Evolutionary conservation across 2,888 invertebrate genomes (phyloP).

Genomic region (Elmis aenea): DNA sequence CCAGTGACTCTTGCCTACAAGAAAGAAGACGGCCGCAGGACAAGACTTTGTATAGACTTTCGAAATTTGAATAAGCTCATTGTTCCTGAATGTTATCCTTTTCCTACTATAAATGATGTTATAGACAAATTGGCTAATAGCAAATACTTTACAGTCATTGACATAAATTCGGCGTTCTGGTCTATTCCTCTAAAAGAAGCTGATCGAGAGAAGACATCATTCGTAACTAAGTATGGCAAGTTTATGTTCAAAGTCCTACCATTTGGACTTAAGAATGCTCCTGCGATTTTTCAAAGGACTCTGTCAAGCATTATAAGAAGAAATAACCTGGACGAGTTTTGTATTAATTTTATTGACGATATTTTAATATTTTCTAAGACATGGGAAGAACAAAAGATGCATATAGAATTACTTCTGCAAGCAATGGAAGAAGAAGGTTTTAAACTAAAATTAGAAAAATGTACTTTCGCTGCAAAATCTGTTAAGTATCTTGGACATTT

Average conservation of each 20-base stretch:
- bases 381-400: background rate
- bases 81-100: conserved; percentile 1
- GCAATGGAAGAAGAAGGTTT: conserved; percentile 8
- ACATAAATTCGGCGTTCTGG: conserved; percentile 3
- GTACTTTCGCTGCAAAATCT: conserved; percentile 9
- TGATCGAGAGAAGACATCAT: conserved; percentile 1
- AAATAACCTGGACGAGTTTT: background rate
- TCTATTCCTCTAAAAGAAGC: background rate
- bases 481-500: conserved; percentile 13
- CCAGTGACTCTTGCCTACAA: conserved; percentile 3
- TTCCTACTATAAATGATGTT: background rate
- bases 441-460: conserved; percentile 13
- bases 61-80: conserved; percentile 3
- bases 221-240: background rate
- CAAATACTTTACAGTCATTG: conserved; percentile 3
- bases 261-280: conserved; percentile 1
- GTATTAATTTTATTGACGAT: conserved; percentile 2
- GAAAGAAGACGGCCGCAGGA: background rate
- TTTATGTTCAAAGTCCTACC: background rate
- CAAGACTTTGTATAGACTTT: conserved; percentile 2
- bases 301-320: conserved; percentile 2
- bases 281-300: background rate
- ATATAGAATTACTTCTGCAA: background rate
- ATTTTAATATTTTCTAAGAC: conserved; percentile 3
- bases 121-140: background rate